Base-by-base conservation (phyloP, 2,113 vertebrate genomes). In the Corythoichthys haematopterus region DNA sequence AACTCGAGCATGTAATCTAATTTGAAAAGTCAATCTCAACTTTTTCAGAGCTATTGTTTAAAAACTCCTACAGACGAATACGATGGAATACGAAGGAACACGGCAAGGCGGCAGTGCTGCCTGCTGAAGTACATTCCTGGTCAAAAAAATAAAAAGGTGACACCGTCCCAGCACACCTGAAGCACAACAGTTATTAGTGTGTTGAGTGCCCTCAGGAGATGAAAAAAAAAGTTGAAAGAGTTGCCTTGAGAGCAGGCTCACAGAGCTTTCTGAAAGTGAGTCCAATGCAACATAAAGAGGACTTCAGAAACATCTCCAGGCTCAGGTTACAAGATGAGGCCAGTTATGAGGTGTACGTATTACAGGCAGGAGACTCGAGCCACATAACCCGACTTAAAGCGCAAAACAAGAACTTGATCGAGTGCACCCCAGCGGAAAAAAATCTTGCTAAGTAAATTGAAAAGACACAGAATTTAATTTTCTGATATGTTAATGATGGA, bases 101-200 rank as follows among this genome's bases (percentile, higher is more conserved):
- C 74, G 38, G 38, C 6, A 28, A 28, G 77, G 46, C 67, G 40
- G 64, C 3, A 3, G 4, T 57, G 70, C 15, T 12, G 77, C 71
- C 77, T 72, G 69, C 67, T 83, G 79, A 55, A 74, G 68, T 67
- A 69, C 71, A 86, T 89, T 89, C 74, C 74, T 72, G 20, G 3
- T 65, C 62, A 11, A 64, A 68, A 36, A 36, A 14, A 2, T 14
- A 55, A 66, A 74, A 57, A 35, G 51, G 71, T 66, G 71, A 64
- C 40, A 0, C 10, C 75, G 64, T 45, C 36, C 72, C 65, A 36
- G 36, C 75, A 69, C 82, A 91, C 83, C 86, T 88, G 84, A 82
- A 81, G 61, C 73, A 28, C 67, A 57, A 13, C 13, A 57, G 80
- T 83, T 69, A 84, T 74, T 64, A 74, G 70, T 71, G 58, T 56